Conservation (phyloP, 2,888 invertebrate genomes). For the Thymelicus acteon region DNA sequence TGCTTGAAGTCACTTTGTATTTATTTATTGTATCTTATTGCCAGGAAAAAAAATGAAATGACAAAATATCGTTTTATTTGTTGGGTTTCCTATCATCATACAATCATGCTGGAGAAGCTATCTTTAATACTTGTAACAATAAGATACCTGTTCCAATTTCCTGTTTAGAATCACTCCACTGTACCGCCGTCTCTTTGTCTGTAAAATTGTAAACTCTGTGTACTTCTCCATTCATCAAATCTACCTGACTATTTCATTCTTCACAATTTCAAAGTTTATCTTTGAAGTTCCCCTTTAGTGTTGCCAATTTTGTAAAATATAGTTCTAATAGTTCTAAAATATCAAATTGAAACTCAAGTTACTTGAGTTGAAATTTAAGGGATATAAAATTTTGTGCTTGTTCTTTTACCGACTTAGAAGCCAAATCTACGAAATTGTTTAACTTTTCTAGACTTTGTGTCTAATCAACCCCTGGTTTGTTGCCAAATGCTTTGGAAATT, state of each 20-base stretch:
- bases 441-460: no score
- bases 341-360: neutral
- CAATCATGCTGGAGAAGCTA: neutral
- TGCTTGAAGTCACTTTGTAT: no score
- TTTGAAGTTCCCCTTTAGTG: neutral
- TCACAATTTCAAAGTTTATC: neutral
- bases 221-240: neutral
- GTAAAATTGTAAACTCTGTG: neutral
- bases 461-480: no score
- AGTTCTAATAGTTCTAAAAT: neutral
- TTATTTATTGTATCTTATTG: no score
- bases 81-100: neutral
- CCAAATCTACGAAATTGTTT: no score
- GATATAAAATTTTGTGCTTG: neutral
- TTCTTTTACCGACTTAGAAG: neutral
- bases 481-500: no score
- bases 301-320: neutral
- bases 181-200: neutral
- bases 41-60: no score
- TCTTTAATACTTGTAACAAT: neutral
- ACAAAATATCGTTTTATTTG: no score
- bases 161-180: neutral
- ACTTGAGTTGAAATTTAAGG: neutral
- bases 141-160: constrained; percentile 1
- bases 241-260: neutral